A percentile compares a stretch with the other conserved stretches of the same genome.
phyloP scores from a whole-genome alignment of 2,113 vertebrate species.

The Zosterops borbonicus region DNA sequence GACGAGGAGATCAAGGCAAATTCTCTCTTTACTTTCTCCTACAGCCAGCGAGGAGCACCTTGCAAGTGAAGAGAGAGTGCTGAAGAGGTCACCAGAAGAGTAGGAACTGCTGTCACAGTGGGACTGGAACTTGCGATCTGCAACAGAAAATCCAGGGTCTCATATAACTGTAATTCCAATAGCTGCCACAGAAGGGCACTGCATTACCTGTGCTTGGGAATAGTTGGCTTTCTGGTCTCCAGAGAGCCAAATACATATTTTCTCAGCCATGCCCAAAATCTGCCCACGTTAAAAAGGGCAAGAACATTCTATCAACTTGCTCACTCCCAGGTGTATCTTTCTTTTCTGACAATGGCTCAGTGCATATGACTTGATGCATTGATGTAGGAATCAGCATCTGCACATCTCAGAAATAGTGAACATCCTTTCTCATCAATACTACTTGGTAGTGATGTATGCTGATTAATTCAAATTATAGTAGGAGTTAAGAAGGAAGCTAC shows the following conservation, averaged over 20 bases:
- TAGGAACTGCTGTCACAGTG: neutral
- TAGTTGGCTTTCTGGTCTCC: neutral
- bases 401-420: neutral
- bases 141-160: neutral
- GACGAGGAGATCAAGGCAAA: neutral
- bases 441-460: neutral
- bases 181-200: slow-evolving; percentile 20
- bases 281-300: neutral
- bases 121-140: neutral
- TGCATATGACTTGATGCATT: neutral
- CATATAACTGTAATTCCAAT: neutral
- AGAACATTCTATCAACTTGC: neutral
- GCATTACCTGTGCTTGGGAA: neutral
- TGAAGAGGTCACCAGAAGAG: slow-evolving; percentile 21
- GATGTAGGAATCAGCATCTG: neutral
- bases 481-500: neutral
- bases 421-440: neutral
- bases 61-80: neutral
- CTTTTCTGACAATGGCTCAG: neutral
- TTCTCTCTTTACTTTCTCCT: slow-evolving; percentile 22
- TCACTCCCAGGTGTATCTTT: slow-evolving; percentile 25
- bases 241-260: neutral
- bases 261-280: neutral
- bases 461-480: neutral
- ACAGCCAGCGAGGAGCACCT: neutral